Percentiles rank a stretch among this genome's conserved stretches.
Evolutionary conservation across 2,113 vertebrate genomes (phyloP).

Genomic region (Tamias sibiricus): DNA sequence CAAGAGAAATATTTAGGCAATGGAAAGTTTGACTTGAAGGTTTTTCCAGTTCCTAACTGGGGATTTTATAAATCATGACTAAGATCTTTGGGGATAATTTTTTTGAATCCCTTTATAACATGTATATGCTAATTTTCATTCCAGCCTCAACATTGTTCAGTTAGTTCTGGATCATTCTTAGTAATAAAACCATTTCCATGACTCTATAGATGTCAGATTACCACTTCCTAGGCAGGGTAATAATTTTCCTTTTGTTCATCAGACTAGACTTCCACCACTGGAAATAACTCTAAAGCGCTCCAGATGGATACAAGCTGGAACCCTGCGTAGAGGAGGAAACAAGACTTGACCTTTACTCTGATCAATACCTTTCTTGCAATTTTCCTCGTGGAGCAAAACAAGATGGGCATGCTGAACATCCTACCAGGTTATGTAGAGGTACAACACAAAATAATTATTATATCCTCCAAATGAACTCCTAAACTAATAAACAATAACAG

Average conservation of each 20-base stretch:
- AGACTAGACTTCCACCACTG: background rate
- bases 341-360: background rate
- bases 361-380: background rate
- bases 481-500: background rate
- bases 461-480: background rate
- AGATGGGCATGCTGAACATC: background rate
- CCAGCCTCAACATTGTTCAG: background rate
- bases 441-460: background rate
- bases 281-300: background rate
- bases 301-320: background rate
- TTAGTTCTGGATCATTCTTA: background rate
- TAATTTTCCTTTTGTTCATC: background rate
- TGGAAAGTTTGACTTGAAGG: background rate
- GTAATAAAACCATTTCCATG: background rate
- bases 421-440: background rate
- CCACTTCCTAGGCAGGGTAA: background rate
- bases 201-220: background rate
- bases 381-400: background rate
- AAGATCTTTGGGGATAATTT: background rate
- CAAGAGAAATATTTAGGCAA: background rate
- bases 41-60: background rate
- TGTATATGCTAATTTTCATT: background rate
- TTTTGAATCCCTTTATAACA: background rate
- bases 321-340: background rate
- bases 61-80: background rate